Conservation (phyloP, 2,888 invertebrate genomes). For the Calameuta pallipes region DNA sequence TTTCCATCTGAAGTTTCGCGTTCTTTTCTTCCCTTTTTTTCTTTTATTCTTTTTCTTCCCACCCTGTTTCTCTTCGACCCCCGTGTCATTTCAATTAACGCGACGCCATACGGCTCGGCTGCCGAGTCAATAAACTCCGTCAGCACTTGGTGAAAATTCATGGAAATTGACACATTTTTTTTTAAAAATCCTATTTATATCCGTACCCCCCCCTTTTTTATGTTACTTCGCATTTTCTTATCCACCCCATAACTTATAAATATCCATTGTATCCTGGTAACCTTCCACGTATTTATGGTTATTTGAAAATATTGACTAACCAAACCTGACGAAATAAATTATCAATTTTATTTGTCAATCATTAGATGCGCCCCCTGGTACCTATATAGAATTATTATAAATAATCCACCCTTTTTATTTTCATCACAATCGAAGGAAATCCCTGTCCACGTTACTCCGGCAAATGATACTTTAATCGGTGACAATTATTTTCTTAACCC, state of each 20-base stretch:
- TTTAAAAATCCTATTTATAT: background rate
- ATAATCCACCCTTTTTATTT: background rate
- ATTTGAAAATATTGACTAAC: background rate
- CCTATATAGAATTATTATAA: background rate
- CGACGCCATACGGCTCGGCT: background rate
- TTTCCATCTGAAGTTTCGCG: background rate
- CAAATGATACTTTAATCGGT: background rate
- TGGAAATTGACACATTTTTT: background rate
- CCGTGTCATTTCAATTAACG: background rate
- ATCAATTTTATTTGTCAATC: background rate
- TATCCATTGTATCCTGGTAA: background rate
- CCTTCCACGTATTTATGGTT: background rate
- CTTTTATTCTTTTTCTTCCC: background rate
- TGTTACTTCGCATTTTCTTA: background rate
- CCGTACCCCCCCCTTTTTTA: background rate
- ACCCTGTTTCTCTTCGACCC: background rate
- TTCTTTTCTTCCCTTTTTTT: background rate
- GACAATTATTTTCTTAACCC: background rate
- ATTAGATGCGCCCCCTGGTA: rapidly evolving
- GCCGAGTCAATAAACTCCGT: background rate
- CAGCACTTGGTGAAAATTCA: background rate
- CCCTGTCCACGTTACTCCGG: background rate
- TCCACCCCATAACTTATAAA: background rate
- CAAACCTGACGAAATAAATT: background rate
- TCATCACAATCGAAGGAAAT: background rate